Base-by-base conservation (phyloP, 2,888 invertebrate species). In the Leptopilina myrica region DNA sequence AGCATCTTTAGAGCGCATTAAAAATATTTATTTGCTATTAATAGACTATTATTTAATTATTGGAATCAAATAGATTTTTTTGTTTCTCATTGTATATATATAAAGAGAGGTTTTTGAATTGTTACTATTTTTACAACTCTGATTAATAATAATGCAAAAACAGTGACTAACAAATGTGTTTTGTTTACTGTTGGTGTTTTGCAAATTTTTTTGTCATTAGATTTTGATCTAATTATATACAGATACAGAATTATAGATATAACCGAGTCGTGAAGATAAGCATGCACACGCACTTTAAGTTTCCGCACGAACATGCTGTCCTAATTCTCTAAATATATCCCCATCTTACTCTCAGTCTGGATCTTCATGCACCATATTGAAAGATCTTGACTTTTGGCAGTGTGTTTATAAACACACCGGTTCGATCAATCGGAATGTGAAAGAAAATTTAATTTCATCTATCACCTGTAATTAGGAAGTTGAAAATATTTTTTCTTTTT, bases 321-420 rank as follows among this genome's bases (percentile, higher is more conserved):
- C 91, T 85, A 91, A 90, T 90, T 91, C 86, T 89, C 91, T 91
- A 91, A 88, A 90, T 88, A 88, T 90, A 89, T 62, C 76, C 80
- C 78, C 81, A 85, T 84, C 84, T 76, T 81, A 85, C 86, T 86
- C 87, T 85, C 84, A 82, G 81, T 78, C 83, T 84, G 84, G 85
- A 87, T 85, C 81, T 81, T 81, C 81, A 81, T 82, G 85, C 85
- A 83, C 85, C 84, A 84, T 85, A 86, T 86, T 86, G 86, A 85
- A 86, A 88, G 88, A 87, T 90, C 88, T 90, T 89, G 89, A 90
- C 89, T 90, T 88, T 87, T 87, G 87, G 88, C 86, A 86, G 87
- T 83, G 85, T 88, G 89, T 90, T 90, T 89, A 90, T 90, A 90
- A 90, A 90, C 89, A 89, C 86, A 80, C 81, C 81, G 77, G 78